Base-by-base conservation (phyloP, 2,888 invertebrate species). In the Mesorhabditis belari region DNA sequence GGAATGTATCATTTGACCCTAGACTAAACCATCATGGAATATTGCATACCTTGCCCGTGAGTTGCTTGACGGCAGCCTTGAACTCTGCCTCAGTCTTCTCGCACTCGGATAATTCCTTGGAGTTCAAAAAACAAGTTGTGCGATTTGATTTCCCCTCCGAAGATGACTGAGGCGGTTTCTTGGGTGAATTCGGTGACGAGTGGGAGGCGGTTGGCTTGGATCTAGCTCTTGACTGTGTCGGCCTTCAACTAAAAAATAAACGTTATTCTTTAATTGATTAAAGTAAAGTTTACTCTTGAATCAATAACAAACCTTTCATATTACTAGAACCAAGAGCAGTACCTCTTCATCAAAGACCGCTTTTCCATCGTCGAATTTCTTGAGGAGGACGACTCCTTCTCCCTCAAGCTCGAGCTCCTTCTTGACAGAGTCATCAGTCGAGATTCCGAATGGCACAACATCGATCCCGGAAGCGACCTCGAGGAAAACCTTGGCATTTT, bases 131-230 rank as follows among this genome's bases (percentile, higher is more conserved):
- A 84, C 67, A 99, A 87, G 73, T 95, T 87, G 84, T 99, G 98
- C 80, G 89, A 91, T 85, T 96, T 95, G 85, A 98, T 90, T 64
- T 92, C 91, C 74, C 96, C 96, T 59, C 94, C 92, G 82, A 99
- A 99, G 84, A 99, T 93, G 84, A 94, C 94, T 82, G 91, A 90
- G 12, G 98, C 96, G 28, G 92, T 93, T 83, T 85, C 77, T 57
- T 75, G 67, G n/a, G n/a, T n/a, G n/a, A n/a, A n/a, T n/a, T n/a
- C n/a, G n/a, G n/a, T n/a, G n/a, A n/a, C n/a, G n/a, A n/a, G n/a
- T n/a, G n/a, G n/a, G n/a, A n/a, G n/a, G n/a, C n/a, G n/a, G n/a
- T n/a, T n/a, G n/a, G n/a, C n/a, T n/a, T n/a, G n/a, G n/a, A n/a
- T n/a, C n/a, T n/a, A n/a, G n/a, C 84, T 73, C 49, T 70, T 9